Percentiles rank a stretch among this genome's conserved stretches.
phyloP scores from a whole-genome alignment of 2,113 vertebrate species.

The Zosterops lateralis region DNA sequence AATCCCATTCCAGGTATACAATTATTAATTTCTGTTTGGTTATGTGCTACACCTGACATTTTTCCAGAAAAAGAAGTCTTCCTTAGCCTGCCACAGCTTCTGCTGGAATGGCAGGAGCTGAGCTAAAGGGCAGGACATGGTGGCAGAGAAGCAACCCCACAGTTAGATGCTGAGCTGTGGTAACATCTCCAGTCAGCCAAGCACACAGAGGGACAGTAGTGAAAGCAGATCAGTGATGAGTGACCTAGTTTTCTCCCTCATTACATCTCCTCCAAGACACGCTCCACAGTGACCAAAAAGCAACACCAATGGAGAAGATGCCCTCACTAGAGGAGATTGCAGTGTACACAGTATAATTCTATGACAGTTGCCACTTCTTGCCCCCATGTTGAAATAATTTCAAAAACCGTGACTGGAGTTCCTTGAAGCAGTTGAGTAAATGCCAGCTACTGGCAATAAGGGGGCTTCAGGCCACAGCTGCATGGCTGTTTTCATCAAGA shows the following conservation, averaged over 20 bases:
- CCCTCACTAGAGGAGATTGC: not conserved
- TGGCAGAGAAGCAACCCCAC: not conserved
- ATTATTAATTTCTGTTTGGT: not conserved
- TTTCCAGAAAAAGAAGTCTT: not conserved
- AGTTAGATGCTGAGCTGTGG: not conserved
- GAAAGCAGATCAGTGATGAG: not conserved
- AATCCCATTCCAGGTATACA: not conserved
- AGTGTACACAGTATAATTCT: not conserved
- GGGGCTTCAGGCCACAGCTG: not conserved
- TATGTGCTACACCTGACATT: not conserved
- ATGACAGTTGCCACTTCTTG: not conserved
- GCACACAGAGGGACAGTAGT: not conserved
- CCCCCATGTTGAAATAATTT: not conserved
- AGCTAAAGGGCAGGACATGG: not conserved
- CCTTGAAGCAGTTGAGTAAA: not conserved
- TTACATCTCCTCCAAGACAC: not conserved
- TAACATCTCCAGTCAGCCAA: not conserved
- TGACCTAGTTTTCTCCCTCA: constrained; percentile 27
- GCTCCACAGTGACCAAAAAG: not conserved
- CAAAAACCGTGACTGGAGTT: not conserved
- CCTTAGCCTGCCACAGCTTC: not conserved
- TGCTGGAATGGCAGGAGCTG: not conserved
- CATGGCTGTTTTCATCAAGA: not conserved
- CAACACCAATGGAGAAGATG: not conserved
- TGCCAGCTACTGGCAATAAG: not conserved